These are phyloP conservation scores for Myotis yumanensis DNA, from an alignment of 2,113 vertebrate genomes.

Conservation along the genomic window DNA sequence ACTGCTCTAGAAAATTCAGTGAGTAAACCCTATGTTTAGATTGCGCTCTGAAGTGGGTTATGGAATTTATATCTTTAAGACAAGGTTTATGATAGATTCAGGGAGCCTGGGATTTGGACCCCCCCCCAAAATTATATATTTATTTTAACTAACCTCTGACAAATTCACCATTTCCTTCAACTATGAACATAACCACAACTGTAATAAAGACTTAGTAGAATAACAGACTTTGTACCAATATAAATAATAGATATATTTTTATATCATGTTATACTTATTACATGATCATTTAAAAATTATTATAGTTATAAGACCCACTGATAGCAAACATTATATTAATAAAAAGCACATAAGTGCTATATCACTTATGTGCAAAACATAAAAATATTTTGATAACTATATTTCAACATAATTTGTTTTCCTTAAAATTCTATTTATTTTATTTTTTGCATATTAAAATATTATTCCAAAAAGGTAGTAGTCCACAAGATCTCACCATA, in stretches of 20 bases:
- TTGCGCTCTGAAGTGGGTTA: neutral
- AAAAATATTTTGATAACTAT: conserved; percentile 28
- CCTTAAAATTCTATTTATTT: conserved; percentile 44
- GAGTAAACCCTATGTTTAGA: neutral
- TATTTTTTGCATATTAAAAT: conserved; percentile 50
- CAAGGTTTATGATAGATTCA: conserved; percentile 18
- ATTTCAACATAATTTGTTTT: conserved; percentile 33
- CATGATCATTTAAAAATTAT: conserved; percentile 24
- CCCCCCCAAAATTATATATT: neutral
- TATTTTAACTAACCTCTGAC: conserved; percentile 30
- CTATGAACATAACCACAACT: conserved; percentile 1
- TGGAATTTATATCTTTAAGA: neutral
- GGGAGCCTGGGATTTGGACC: neutral
- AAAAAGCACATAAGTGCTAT: conserved; percentile 30
- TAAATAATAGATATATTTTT: conserved; percentile 46
- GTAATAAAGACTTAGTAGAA: neutral
- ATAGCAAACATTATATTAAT: conserved; percentile 22
- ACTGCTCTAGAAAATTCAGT: conserved; percentile 27
- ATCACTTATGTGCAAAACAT: neutral
- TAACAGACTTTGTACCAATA: conserved; percentile 7
- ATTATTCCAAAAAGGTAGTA: conserved; percentile 40
- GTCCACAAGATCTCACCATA: neutral
- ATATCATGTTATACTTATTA: neutral
- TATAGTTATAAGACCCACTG: neutral
- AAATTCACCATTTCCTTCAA: conserved; percentile 40